phyloP scores from a whole-genome alignment of 2,888 invertebrate genomes.

The Laothoe populi region DNA sequence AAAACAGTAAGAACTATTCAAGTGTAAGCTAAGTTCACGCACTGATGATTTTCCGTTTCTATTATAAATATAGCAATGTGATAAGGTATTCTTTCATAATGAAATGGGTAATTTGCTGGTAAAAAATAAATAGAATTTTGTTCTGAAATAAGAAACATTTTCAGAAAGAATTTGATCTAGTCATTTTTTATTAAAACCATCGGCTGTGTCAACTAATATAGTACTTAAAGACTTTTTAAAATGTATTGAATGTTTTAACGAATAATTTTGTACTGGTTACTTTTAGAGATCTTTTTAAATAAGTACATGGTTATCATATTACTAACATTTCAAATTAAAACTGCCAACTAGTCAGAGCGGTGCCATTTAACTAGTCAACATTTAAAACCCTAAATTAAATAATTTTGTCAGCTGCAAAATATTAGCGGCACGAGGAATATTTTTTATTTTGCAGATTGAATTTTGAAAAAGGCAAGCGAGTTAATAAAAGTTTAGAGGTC shows the following conservation, averaged over 20 bases:
- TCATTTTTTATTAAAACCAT: too few species aligned
- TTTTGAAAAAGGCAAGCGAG: slow-evolving; percentile 34
- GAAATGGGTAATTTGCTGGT: neutral
- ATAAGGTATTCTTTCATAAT: neutral
- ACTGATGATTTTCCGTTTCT: slow-evolving; percentile 4
- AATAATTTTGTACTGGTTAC: too few species aligned
- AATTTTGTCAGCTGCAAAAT: neutral
- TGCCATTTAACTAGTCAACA: too few species aligned
- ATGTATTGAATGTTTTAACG: too few species aligned
- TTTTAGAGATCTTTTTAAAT: too few species aligned
- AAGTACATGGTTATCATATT: too few species aligned
- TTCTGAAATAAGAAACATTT: too few species aligned
- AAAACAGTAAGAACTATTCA: slow-evolving; percentile 17
- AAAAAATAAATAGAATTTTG: neutral
- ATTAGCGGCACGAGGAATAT: slow-evolving; percentile 5
- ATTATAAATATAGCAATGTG: neutral
- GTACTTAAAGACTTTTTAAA: too few species aligned
- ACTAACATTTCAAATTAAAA: too few species aligned
- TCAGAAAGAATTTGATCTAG: too few species aligned
- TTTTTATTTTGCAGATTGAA: slow-evolving; percentile 26
- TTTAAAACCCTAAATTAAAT: neutral
- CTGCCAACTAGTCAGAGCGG: too few species aligned
- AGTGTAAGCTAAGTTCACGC: neutral
- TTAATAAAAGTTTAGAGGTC: slow-evolving; percentile 40
- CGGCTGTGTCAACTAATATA: too few species aligned